Percentiles rank a stretch among this genome's conserved stretches.
phyloP scores from a whole-genome alignment of 2,888 invertebrate species.

The Rhamphomyia laevipes region DNA sequence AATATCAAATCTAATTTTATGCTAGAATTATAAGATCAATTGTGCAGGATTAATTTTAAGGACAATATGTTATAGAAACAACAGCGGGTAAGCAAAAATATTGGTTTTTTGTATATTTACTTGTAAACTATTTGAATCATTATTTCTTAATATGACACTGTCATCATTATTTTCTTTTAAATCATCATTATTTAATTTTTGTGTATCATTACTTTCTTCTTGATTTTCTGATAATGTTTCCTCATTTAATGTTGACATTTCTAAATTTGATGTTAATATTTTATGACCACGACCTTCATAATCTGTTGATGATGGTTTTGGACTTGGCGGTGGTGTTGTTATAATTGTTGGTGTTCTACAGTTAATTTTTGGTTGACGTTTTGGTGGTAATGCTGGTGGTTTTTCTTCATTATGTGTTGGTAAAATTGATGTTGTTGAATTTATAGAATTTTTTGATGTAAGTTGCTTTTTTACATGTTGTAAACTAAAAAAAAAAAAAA shows the following conservation, averaged over 20 bases:
- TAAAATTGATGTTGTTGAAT: constrained; percentile 12
- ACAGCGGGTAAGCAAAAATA: no score
- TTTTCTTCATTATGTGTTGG: constrained; percentile 26
- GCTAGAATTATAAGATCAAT: no score
- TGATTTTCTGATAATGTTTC: constrained; percentile 24
- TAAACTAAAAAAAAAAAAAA: constrained; percentile 13
- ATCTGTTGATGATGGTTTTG: constrained; percentile 24
- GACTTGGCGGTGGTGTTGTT: constrained; percentile 39
- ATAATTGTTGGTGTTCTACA: constrained; percentile 37
- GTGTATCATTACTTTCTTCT: constrained; percentile 19
- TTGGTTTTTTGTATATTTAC: no score
- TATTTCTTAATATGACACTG: background rate
- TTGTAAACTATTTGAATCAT: background rate
- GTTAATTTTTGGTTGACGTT: constrained; percentile 42
- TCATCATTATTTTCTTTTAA: constrained; percentile 3
- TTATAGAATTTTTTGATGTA: constrained; percentile 1
- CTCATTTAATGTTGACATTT: constrained; percentile 38
- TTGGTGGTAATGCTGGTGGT: constrained; percentile 51
- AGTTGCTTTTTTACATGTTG: constrained; percentile 14
- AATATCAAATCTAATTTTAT: no score
- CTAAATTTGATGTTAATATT: constrained; percentile 25
- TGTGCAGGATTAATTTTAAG: no score
- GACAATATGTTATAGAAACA: no score
- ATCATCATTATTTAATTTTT: constrained; percentile 16
- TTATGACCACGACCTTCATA: constrained; percentile 21